Evolutionary conservation across 1,140 invertebrate genomes (phyloP).

Genomic region (Holcopasites calliopsidis): DNA sequence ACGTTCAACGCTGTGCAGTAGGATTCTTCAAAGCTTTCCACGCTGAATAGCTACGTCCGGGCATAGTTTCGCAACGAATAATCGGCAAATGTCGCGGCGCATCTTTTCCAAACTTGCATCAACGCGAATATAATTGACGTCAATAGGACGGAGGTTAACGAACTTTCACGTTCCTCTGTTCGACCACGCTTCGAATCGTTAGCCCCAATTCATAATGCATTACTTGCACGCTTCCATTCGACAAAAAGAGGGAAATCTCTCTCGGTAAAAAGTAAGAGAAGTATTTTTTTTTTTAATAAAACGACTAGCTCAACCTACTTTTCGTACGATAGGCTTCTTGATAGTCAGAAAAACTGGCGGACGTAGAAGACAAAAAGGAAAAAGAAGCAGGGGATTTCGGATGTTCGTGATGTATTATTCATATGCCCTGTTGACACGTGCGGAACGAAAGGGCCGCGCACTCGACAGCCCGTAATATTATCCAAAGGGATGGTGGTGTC

Average conservation of each 20-base stretch:
- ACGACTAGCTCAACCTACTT: too few species aligned
- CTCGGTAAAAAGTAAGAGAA: too few species aligned
- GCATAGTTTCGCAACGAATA: not conserved
- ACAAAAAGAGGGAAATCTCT: not conserved
- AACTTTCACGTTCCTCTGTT: not conserved
- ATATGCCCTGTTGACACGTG: not conserved
- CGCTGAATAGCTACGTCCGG: too few species aligned
- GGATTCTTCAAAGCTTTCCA: not conserved
- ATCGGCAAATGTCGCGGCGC: not conserved
- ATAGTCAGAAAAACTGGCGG: not conserved
- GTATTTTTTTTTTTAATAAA: too few species aligned
- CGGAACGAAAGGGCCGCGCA: not conserved
- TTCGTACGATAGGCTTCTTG: too few species aligned
- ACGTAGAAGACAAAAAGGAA: not conserved
- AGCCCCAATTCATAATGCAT: conserved; percentile 11
- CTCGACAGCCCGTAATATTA: not conserved
- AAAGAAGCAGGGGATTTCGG: conserved; percentile 1
- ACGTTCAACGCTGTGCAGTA: too few species aligned
- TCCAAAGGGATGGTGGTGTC: conserved; percentile 11
- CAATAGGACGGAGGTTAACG: not conserved
- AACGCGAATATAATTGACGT: conserved; percentile 1
- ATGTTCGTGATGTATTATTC: not conserved
- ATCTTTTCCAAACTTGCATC: conserved; percentile 5
- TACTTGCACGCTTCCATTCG: not conserved
- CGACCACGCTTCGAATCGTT: not conserved